Evolutionary conservation across 2,888 invertebrate species (phyloP), one percentile per base, ranked within the genome.

Genomic region (Theristus sp.): DNA sequence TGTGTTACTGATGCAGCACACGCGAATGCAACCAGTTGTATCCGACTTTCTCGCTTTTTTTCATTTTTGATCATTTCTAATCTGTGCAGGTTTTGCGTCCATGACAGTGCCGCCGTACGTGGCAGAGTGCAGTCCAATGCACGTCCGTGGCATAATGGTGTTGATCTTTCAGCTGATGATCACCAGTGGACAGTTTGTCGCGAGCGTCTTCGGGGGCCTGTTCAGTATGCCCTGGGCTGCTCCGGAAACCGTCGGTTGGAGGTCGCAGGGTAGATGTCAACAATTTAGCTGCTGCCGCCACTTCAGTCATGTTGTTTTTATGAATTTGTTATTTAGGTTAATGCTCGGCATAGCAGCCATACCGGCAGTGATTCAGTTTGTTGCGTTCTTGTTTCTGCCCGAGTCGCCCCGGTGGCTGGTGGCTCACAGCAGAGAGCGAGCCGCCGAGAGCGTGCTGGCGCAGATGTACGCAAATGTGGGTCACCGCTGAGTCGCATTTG

Each of bases 31-130:
- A 38, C 38, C 38, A 38, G 17, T 38, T 17, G 38, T 17, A 38
- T 26, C n/a, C 52, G 6, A 22, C 52, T 17, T n/a, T 6, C 52
- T 26, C 28, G 27, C 27, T n/a, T n/a, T n/a, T n/a, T n/a, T n/a
- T n/a, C n/a, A n/a, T n/a, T 24, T 24, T 13, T 17, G 27, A 17
- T 17, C 29, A 17, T 56, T 22, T 28, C 25, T 17, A 17, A 10
- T 26, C 25, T 10, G 6, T 58, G 17, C 46, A 79, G 79, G 80
- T 30, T 65, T 80, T 31, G 75, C 79, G 13, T 79, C 79, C 1
- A 80, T 79, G 78, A 77, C 78, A 47, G 77, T 80, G 2, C 81
- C 81, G 1, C 75, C 81, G 64, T 80, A 79, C 67, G 77, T 80
- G 55, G 78, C 79, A 26, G 80, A 80, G 67, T 72, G 75, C 63